Evolutionary conservation across 2,113 vertebrate species (phyloP).

Genomic region (Lagopus leucura): DNA sequence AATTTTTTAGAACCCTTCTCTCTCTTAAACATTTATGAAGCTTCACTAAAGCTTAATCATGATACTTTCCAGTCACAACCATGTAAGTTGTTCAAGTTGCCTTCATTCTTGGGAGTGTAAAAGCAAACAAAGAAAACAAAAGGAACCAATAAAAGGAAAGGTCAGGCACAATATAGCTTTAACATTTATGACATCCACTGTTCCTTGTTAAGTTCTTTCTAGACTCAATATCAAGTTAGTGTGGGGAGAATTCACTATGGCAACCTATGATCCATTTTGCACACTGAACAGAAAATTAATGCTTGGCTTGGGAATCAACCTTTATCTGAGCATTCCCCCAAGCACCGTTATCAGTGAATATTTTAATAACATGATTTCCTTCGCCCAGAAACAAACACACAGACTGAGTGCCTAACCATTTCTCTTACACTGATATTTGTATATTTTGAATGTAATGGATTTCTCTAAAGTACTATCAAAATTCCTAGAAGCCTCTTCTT

Average conservation of each 20-base stretch:
- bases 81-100: not conserved
- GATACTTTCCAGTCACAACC: not conserved
- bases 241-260: conserved; percentile 5
- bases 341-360: not conserved
- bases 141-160: not conserved
- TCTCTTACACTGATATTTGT: not conserved
- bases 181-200: not conserved
- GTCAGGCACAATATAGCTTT: not conserved
- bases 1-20: not conserved
- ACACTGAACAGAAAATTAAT: conserved; percentile 19
- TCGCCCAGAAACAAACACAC: not conserved
- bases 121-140: not conserved
- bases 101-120: not conserved
- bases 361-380: not conserved
- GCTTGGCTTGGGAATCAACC: conserved; percentile 27
- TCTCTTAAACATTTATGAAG: not conserved
- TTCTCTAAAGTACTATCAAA: conserved; percentile 1
- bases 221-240: conserved; percentile 10
- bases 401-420: not conserved
- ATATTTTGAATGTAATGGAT: conserved; percentile 13
- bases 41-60: not conserved
- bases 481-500: not conserved
- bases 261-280: conserved; percentile 19
- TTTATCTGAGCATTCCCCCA: not conserved
- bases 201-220: not conserved